Evolutionary conservation across 2,888 invertebrate species (phyloP).

Genomic region (Eudasyphora cyanicolor): DNA sequence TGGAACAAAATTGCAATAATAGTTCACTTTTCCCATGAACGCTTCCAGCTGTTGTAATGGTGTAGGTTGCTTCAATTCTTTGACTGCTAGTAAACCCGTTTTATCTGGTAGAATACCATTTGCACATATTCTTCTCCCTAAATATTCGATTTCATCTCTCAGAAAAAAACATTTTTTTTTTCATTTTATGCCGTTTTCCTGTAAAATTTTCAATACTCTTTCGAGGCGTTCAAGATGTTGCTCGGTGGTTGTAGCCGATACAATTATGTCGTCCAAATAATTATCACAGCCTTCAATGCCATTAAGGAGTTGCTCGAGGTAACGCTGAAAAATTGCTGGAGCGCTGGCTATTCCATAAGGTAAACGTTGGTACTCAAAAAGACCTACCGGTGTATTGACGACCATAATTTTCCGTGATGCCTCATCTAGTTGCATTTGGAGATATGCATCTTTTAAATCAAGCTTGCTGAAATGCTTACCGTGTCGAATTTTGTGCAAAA

Average conservation of each 20-base stretch:
- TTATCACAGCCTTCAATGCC: constrained; percentile 68
- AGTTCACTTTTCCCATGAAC: constrained; percentile 2
- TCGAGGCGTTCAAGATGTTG: constrained; percentile 66
- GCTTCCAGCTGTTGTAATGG: background rate
- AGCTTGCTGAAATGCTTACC: constrained; percentile 67
- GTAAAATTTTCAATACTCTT: constrained; percentile 62
- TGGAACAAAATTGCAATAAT: background rate
- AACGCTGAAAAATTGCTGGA: constrained; percentile 71
- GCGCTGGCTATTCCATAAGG: constrained; percentile 75
- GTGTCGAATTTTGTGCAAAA: constrained; percentile 66
- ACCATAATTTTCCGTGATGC: constrained; percentile 70
- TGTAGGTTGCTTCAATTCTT: background rate
- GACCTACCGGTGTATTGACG: constrained; percentile 74
- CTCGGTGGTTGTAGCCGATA: constrained; percentile 64
- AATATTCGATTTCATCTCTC: too few relatives aligned
- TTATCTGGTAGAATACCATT: constrained; percentile 28
- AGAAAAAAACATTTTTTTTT: constrained; percentile 74
- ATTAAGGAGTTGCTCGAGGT: constrained; percentile 72
- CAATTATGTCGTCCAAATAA: constrained; percentile 71
- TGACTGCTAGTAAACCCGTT: constrained; percentile 18
- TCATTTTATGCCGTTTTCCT: constrained; percentile 64
- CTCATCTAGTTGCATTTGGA: constrained; percentile 72
- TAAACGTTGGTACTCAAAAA: constrained; percentile 73
- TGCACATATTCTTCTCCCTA: too few relatives aligned
- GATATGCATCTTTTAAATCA: constrained; percentile 70